phyloP scores from a whole-genome alignment of 2,113 vertebrate species.

The Aepyceros melampus region DNA sequence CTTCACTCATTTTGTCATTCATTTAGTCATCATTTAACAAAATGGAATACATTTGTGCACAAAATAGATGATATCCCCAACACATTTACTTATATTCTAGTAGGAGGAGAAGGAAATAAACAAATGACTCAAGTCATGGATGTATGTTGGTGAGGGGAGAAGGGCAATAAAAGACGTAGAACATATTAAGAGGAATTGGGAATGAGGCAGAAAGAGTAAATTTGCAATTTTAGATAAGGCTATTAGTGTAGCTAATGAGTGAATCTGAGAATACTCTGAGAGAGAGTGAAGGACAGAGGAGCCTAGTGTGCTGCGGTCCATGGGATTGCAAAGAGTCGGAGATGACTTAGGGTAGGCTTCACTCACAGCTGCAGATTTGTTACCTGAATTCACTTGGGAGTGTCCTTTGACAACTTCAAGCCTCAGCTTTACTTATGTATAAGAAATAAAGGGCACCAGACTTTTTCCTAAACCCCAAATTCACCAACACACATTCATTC shows the following conservation, averaged over 20 bases:
- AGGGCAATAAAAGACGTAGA: neutral
- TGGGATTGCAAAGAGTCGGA: neutral
- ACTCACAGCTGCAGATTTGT: neutral
- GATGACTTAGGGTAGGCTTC: neutral
- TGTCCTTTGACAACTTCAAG: neutral
- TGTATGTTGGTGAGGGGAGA: neutral
- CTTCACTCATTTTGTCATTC: neutral
- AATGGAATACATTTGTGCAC: neutral
- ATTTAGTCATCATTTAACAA: neutral
- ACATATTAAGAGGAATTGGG: neutral
- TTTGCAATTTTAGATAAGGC: neutral
- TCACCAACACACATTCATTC: conserved; percentile 27
- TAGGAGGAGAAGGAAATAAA: neutral
- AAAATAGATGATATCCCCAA: neutral
- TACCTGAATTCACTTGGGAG: neutral
- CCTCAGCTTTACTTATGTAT: neutral
- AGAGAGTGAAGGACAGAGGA: neutral
- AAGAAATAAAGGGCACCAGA: neutral
- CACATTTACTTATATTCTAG: neutral
- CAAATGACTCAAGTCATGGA: neutral
- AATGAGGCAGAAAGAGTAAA: neutral
- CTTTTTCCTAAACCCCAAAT: conserved; percentile 27
- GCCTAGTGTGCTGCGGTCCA: neutral
- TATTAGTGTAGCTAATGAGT: neutral
- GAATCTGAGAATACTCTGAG: neutral